Conservation (phyloP, 1,140 invertebrate species). For the Cryptotermes secundus region DNA sequence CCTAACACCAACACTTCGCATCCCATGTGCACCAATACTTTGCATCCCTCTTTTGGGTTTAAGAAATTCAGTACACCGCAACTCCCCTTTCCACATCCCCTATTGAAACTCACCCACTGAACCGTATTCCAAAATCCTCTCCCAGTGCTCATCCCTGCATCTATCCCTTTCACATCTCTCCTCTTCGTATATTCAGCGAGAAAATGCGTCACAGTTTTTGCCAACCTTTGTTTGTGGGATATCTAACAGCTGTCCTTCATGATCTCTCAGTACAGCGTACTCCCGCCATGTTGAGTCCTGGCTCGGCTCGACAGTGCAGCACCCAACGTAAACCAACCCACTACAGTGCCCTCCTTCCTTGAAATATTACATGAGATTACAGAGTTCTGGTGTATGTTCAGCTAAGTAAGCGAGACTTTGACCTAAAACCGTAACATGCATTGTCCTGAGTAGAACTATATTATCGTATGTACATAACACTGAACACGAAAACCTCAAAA, state of each 20-base stretch:
- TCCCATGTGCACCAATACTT: not conserved
- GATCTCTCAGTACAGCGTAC: no score
- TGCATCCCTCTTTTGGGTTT: not conserved
- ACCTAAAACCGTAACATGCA: not conserved
- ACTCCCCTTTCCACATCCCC: not conserved
- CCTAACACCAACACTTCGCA: not conserved
- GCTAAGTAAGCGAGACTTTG: not conserved
- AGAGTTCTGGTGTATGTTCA: not conserved
- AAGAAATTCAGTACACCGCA: not conserved
- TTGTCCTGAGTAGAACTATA: not conserved
- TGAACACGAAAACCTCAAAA: not conserved
- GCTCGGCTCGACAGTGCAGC: not conserved
- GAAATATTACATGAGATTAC: not conserved
- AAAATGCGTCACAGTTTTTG: not conserved
- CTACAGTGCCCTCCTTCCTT: not conserved
- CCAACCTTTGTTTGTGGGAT: not conserved
- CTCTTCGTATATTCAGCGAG: not conserved
- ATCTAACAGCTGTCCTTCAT: not conserved
- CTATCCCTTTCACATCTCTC: not conserved
- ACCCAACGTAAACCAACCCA: not conserved
- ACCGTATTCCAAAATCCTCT: not conserved
- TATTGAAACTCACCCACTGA: not conserved
- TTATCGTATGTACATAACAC: not conserved
- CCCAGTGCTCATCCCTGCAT: not conserved
- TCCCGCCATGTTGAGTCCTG: not conserved